phyloP scores from a whole-genome alignment of 53 echinoderm and acorn worm species.

The Paracentrotus lividus region DNA sequence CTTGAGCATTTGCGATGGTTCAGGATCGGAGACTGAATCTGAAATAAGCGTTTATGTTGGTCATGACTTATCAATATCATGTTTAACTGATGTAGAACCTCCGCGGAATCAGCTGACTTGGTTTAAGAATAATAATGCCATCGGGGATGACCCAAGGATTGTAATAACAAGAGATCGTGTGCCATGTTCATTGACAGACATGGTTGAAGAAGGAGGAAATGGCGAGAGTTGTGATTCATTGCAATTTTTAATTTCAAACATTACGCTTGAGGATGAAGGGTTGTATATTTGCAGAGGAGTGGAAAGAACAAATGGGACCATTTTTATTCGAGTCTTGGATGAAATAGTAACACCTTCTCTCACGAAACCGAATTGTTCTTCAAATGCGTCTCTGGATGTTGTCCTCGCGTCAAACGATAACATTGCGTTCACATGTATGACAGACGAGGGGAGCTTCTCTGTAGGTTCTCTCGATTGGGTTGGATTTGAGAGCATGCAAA shows the following conservation, averaged over 20 bases:
- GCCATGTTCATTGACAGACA: neutral
- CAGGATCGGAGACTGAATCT: neutral
- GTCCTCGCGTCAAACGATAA: neutral
- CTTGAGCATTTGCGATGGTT: slow-evolving; percentile 10
- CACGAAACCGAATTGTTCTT: neutral
- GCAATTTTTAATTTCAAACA: neutral
- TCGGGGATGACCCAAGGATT: neutral
- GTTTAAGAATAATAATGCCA: neutral
- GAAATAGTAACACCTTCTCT: neutral
- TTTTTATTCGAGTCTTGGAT: slow-evolving; percentile 3
- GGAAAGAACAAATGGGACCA: neutral
- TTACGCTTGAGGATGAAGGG: slow-evolving; percentile 2
- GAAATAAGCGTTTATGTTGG: neutral
- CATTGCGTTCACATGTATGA: neutral
- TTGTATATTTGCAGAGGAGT: slow-evolving; percentile 8
- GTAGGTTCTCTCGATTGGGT: slow-evolving; percentile 16
- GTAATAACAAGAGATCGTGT: neutral
- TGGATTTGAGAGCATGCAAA: neutral
- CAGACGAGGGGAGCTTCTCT: neutral
- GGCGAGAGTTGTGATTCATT: neutral
- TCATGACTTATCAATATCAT: neutral
- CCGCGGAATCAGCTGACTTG: neutral
- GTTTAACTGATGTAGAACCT: slow-evolving; percentile 21
- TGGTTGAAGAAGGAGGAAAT: neutral
- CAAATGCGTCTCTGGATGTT: neutral